Base-by-base conservation (phyloP, 2,888 invertebrate genomes). In the Orchesella flavescens region DNA sequence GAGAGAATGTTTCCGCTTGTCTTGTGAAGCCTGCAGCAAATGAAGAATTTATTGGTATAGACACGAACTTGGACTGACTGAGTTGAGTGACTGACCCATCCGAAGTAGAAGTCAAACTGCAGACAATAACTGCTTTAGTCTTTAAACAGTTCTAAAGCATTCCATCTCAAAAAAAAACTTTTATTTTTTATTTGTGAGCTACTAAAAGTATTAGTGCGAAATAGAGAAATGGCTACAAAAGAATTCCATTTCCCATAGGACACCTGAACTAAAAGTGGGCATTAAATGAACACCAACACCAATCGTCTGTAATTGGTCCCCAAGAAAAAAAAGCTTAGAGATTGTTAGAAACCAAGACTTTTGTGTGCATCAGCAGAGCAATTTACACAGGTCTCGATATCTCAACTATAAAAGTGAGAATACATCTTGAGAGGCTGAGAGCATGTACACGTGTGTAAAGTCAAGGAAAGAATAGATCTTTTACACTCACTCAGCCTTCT, bases 261-360 rank as follows among this genome's bases (percentile, higher is more conserved):
- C 61, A 61, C 73, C 46, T 44, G 59, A 43, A n/a, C 34, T 46
- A 74, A 74, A 75, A 44, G 44, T 63, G 21, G 63, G 73, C 43
- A 46, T 46, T 73, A 73, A 73, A 21, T 73, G 73, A 73, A 61
- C 59, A 13, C 74, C 74, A 34, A 19, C 34, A 53, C 24, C 34
- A n/a, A 65, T 53, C 34, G 72, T 19, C 63, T 49, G 63, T 57
- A 66, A 76, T 68, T 65, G 65, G 9, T 65, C 61, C 46, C 73
- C 59, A 34, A 34, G 34, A 34, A 34, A 17, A 34, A 17, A 59
- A 72, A 57, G 13, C 19, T 59, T 43, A 15, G 15, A 24, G 23
- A 55, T 55, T 49, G 17, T 10, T 17, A n/a, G 7, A 15, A 53
- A 71, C 71, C 24, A 71, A 71, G 34, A 34, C 34, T 34, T 34